Evolutionary conservation across 2,113 vertebrate species (phyloP).

Genomic region (Spheniscus mendiculus): DNA sequence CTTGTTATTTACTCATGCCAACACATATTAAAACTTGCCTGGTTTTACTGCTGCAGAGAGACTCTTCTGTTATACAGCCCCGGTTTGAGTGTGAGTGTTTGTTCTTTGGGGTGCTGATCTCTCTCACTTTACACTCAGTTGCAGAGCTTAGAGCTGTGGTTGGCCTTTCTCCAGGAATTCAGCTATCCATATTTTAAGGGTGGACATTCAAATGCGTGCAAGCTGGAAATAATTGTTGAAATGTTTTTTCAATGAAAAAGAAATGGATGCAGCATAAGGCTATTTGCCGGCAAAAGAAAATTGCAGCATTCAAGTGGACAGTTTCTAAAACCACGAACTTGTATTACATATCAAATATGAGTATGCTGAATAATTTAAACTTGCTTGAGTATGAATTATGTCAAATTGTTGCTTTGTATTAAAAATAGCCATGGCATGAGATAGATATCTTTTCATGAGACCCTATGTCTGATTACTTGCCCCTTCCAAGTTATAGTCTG

Average conservation of each 20-base stretch:
- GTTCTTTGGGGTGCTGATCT: background rate
- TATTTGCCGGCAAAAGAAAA: background rate
- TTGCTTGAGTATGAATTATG: background rate
- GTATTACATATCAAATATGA: background rate
- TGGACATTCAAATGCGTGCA: background rate
- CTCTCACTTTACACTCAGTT: background rate
- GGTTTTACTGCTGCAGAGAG: background rate
- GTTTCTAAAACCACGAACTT: background rate
- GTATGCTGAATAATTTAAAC: background rate
- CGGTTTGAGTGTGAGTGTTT: background rate
- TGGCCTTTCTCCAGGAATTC: conserved; percentile 2
- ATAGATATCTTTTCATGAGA: background rate
- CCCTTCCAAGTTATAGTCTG: background rate
- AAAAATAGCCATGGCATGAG: background rate
- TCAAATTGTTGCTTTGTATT: background rate
- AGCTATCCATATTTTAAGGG: background rate
- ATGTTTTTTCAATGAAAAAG: background rate
- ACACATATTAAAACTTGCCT: background rate
- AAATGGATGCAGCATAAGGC: background rate
- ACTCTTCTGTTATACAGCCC: background rate
- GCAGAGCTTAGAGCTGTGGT: background rate
- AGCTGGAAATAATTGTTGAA: background rate
- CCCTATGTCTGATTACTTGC: background rate
- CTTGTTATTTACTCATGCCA: background rate
- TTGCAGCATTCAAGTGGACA: fast-evolving